These are phyloP conservation scores for Drosophila peninsularis DNA, from an alignment of 2,888 invertebrate genomes.

Conservation along the genomic window DNA sequence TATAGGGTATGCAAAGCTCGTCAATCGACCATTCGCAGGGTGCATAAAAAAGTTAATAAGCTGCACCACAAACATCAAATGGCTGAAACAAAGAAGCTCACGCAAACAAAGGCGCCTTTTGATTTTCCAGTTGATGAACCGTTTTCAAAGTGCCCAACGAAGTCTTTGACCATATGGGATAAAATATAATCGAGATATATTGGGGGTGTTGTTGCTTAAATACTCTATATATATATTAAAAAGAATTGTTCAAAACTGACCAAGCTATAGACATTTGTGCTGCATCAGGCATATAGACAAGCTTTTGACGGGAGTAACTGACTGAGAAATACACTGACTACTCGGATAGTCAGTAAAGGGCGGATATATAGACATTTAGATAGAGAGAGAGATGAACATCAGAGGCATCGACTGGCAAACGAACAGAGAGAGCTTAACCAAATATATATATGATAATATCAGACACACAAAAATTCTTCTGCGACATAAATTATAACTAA, in stretches of 20 bases:
- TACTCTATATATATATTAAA: constrained; percentile 4
- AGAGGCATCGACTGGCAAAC: too few species aligned
- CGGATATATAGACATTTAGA: too few species aligned
- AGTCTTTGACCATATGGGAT: constrained; percentile 77
- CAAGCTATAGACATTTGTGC: neutral
- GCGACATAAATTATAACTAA: too few species aligned
- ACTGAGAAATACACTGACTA: neutral
- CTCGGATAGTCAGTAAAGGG: too few species aligned
- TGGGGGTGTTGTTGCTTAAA: neutral
- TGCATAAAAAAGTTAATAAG: constrained; percentile 75
- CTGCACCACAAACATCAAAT: constrained; percentile 41
- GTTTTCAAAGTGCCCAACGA: constrained; percentile 68
- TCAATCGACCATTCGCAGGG: constrained; percentile 48
- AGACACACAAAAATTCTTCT: too few species aligned
- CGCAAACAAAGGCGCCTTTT: constrained; percentile 64
- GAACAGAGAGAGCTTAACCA: too few species aligned
- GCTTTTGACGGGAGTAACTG: neutral
- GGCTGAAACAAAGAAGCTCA: constrained; percentile 55
- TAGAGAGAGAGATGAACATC: too few species aligned
- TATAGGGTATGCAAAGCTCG: constrained; percentile 39
- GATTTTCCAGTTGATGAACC: constrained; percentile 73
- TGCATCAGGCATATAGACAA: neutral
- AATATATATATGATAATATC: too few species aligned
- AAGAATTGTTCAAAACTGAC: neutral
- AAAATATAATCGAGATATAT: constrained; percentile 20